Evolutionary conservation across 2,113 vertebrate genomes (phyloP).

Genomic region (Cinclus cinclus): DNA sequence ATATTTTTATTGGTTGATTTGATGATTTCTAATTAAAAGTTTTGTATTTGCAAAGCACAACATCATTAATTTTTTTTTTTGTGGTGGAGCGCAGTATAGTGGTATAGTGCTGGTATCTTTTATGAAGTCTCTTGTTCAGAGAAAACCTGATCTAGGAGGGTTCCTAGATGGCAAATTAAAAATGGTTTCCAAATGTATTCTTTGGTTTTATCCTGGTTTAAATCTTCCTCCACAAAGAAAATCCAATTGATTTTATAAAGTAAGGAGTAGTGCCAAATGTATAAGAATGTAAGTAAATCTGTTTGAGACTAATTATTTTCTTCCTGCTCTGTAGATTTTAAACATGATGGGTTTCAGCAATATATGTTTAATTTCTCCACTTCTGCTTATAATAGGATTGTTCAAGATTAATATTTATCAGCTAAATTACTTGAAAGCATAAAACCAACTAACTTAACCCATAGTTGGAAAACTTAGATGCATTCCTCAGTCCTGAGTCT

Average conservation of each 20-base stretch:
- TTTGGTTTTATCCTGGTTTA: not conserved
- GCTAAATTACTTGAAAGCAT: conserved; percentile 19
- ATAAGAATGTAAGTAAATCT: not conserved
- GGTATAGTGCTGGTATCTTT: not conserved
- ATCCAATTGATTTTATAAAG: not conserved
- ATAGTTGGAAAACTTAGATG: not conserved
- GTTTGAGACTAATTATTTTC: not conserved
- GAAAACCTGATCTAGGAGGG: not conserved
- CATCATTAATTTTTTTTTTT: not conserved
- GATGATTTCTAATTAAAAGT: not conserved
- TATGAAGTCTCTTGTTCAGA: not conserved
- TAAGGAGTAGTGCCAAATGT: not conserved
- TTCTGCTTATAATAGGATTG: not conserved
- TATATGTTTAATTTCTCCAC: not conserved
- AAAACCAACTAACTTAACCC: not conserved
- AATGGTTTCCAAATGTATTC: not conserved
- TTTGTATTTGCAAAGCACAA: not conserved
- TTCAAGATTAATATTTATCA: conserved; percentile 19
- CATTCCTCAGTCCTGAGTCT: not conserved
- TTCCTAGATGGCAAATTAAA: not conserved
- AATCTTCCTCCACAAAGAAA: not conserved
- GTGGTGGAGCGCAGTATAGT: not conserved
- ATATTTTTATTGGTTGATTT: not conserved
- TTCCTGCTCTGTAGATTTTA: not conserved
- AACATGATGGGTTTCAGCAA: not conserved